Evolutionary conservation across 1,140 invertebrate species (phyloP), one percentile per base, ranked within the genome.

Genomic region (Eupeodes corollae): DNA sequence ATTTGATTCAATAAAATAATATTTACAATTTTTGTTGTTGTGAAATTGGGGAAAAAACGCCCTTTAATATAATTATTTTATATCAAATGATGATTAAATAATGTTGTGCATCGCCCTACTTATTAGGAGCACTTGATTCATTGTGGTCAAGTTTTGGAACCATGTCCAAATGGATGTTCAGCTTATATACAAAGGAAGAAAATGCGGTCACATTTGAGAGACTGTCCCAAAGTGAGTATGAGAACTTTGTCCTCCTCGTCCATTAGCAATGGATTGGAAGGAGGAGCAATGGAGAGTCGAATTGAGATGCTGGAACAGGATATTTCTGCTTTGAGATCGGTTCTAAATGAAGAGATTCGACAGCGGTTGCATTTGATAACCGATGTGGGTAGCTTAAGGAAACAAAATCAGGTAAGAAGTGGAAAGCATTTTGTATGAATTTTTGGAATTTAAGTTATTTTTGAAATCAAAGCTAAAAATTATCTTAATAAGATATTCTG

Each of bases 111-210:
- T 37, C 15, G 5, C 39, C n/a, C 12, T 15, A 10, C 6, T 40
- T 33, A 18, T 0, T 54, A 79, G 73, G 75, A 75, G 42, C 82
- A 85, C 44, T 54, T 82, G 32, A 76, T 76, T 35, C 73, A 78
- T 46, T 85, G 82, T 49, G 77, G 78, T 9, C 77, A 78, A 41
- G 79, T 83, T 3, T 52, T 84, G 38, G 78, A 82, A 55, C 75
- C 80, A 57, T 85, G 82, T 47, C 72, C 76, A 0, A 69, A 76
- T 49, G 73, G 75, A 35, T 85, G 82, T 48, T 78, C 78, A 1
- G 75, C 74, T n/a, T 84, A 80, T 63, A 70, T 83, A 13, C 75
- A 77, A 34, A 68, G 82, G 39, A 75, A 73, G 41, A 72, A 74
- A 19, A 72, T 75, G 56, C 67, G 74, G 3, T 67, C 71, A 1